phyloP scores from a whole-genome alignment of 2,113 vertebrate species.

The Antigone vipio region DNA sequence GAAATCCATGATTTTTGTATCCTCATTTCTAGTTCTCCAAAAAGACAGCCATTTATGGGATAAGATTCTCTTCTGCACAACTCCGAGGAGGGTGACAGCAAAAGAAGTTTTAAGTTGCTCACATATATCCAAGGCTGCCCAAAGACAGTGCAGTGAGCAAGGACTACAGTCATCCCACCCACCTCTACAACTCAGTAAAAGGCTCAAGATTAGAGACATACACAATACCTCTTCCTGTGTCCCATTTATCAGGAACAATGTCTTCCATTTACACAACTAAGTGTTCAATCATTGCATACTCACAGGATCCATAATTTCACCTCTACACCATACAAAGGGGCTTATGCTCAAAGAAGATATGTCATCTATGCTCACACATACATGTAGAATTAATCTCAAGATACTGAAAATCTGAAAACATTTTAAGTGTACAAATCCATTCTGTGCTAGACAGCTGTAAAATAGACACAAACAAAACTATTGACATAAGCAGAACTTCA shows the following conservation, averaged over 20 bases:
- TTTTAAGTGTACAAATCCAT: not conserved
- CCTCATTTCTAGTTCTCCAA: slow-evolving; percentile 4
- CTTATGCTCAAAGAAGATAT: not conserved
- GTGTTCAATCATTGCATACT: not conserved
- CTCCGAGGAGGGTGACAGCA: not conserved
- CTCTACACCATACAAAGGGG: not conserved
- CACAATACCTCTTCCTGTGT: not conserved
- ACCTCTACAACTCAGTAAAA: not conserved
- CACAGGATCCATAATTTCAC: not conserved
- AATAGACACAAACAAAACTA: not conserved
- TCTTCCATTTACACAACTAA: not conserved
- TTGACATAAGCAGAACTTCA: not conserved
- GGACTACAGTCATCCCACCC: not conserved
- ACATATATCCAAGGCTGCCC: not conserved
- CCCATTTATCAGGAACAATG: not conserved
- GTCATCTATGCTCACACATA: not conserved
- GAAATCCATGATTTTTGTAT: slow-evolving; percentile 50
- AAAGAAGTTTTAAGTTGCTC: not conserved
- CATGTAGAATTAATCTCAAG: not conserved
- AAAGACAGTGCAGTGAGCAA: not conserved
- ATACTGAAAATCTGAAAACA: not conserved
- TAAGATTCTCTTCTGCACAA: slow-evolving; percentile 10
- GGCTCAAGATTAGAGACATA: not conserved
- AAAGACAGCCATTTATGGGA: slow-evolving; percentile 46
- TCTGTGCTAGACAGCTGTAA: not conserved